Evolutionary conservation across 2,797 vertebrate genomes (phyloP), one percentile per base, ranked within the genome.

Genomic region (Fringilla coelebs): DNA sequence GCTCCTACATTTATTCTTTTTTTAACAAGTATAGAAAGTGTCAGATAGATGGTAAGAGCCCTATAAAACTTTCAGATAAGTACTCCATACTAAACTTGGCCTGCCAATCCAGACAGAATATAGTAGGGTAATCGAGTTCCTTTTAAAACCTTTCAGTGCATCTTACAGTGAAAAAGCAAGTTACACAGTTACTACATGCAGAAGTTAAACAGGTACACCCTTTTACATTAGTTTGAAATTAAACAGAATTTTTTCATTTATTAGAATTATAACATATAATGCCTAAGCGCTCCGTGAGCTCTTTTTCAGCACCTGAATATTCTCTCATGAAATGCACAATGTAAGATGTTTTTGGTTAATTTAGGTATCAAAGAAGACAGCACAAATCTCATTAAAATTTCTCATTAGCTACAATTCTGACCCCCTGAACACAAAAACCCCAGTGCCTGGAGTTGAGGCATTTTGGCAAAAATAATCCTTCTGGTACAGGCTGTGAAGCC

Each of bases 371-470:
- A 90, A 98, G 96, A 70, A 97, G 89, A 97, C 88, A 97, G 95
- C 80, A 97, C 77, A 93, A 82, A 96, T 97, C 93, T 97, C 96
- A 98, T 98, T 96, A 98, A 97, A 97, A 94, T 96, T 97, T 96
- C 91, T 97, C 92, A 98, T 98, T 98, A 98, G 72, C 83, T 96
- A 82, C 54, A 91, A 9, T 78, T 90, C 91, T 90, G 90, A 98
- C 82, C 93, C 48, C 86, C 95, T 79, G 90, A 97, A 97, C 96
- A 96, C 89, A 97, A 85, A 96, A 96, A 89, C 84, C 76, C 86
- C 93, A 93, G 93, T 75, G 63, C 83, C 49, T 51, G n/a, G 70
- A 88, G 60, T 28, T 84, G 90, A 96, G 79, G 77, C 90, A 26
- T 92, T 96, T 85, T 93, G 98, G 93, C 89, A 92, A 97, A 97